Conservation (phyloP, 2,888 invertebrate genomes). For the Ophioninae sp. region DNA sequence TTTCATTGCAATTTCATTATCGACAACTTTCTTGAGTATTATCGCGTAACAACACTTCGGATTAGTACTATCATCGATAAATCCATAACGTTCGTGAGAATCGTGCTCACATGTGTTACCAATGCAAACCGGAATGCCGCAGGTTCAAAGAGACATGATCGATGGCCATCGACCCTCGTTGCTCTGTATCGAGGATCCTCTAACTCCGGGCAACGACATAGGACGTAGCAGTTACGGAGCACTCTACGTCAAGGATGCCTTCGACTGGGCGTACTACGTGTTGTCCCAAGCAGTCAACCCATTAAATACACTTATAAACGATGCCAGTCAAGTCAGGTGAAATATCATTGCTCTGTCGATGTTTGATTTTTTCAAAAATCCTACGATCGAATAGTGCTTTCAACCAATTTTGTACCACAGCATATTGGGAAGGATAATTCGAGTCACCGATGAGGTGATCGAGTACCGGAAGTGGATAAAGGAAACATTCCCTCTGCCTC, state of each 20-base stretch:
- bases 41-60: not conserved
- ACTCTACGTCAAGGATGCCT: conserved; percentile 94
- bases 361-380: not conserved
- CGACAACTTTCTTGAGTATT: not conserved
- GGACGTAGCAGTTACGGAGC: conserved; percentile 98
- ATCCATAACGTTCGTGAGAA: not conserved
- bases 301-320: conserved; percentile 81
- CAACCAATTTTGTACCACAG: conserved; percentile 74
- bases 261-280: conserved; percentile 96
- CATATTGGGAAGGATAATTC: conserved; percentile 94
- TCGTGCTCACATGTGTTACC: not conserved
- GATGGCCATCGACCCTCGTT: conserved; percentile 96
- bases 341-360: conserved; percentile 6
- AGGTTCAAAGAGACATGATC: conserved; percentile 94
- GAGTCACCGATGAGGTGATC: conserved; percentile 96
- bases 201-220: conserved; percentile 98
- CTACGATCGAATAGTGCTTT: not conserved
- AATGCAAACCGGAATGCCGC: conserved; percentile 24
- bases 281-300: conserved; percentile 89
- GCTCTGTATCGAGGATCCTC: conserved; percentile 98
- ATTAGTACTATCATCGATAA: not conserved
- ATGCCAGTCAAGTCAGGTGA: conserved; percentile 82
- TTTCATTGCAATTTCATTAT: not conserved
- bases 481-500: conserved; percentile 80
- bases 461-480: conserved; percentile 87